Evolutionary conservation across 2,797 vertebrate genomes (phyloP), one percentile per base, ranked within the genome.

Genomic region (Morus bassanus): DNA sequence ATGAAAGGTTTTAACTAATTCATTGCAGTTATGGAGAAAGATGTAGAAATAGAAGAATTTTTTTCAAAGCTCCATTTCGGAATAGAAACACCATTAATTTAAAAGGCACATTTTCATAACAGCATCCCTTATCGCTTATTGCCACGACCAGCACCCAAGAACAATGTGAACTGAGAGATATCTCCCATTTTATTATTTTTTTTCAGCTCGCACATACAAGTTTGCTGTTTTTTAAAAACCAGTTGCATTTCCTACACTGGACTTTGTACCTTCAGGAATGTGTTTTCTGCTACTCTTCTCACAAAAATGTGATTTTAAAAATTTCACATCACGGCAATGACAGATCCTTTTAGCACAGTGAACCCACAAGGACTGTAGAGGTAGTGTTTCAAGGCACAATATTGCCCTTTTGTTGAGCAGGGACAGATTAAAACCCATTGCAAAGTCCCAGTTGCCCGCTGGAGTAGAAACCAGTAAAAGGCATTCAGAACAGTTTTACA

Each of bases 1-100:
- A 57, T 77, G 57, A 93, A 96, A 94, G 46, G 37, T 74, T 92
- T 96, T 92, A 93, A 91, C 78, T 94, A 89, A 94, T 89, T 93
- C 84, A 92, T 89, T 87, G 70, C 48, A 75, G 54, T n/a, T 24
- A 6, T 4, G 12, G 30, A 85, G 46, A 83, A 80, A 48, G 85
- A 88, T 48, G 57, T 24, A 87, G 74, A 91, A 95, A 91, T 16
- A 91, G 85, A 30, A 79, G n/a, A 50, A 10, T 24, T 85, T 91
- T 87, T 53, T 93, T 56, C 79, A 61, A 86, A 85, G 61, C 23
- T 92, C 46, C 1, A 0, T 78, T 93, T 89, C 65, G 91, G 81
- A 96, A 92, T 48, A 94, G 91, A 89, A 94, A 85, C 68, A 59
- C 24, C 30, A 91, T 78, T 80, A 61, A 94, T 79, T 85, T 81